These are phyloP conservation scores for Epicauta chinensis DNA, from an alignment of 1,140 invertebrate species.

Conservation along the genomic window DNA sequence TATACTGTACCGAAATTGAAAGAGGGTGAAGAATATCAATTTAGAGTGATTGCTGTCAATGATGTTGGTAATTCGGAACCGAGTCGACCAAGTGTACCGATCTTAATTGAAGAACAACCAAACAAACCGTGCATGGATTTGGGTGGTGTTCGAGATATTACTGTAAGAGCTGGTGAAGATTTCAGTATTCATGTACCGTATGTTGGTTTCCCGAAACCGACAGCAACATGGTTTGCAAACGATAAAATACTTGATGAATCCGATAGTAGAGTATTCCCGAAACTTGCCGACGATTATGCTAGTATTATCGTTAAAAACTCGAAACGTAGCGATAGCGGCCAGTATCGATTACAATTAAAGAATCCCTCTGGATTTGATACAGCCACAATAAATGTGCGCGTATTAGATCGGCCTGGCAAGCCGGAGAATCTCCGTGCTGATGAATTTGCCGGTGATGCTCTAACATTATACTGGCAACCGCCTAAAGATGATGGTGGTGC, in stretches of 20 bases:
- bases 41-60: slow-evolving; percentile 93
- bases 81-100: slow-evolving; percentile 77
- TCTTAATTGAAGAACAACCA: slow-evolving; percentile 89
- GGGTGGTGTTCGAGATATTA: slow-evolving; percentile 88
- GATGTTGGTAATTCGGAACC: slow-evolving; percentile 90
- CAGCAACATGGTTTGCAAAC: slow-evolving; percentile 85
- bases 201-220: slow-evolving; percentile 90
- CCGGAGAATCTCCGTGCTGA: slow-evolving; percentile 84
- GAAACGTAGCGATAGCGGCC: slow-evolving; percentile 83
- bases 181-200: slow-evolving; percentile 95
- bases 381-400: slow-evolving; percentile 87
- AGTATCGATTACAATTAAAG: slow-evolving; percentile 86
- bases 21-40: slow-evolving; percentile 93
- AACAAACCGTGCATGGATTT: slow-evolving; percentile 95
- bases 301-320: slow-evolving; percentile 89
- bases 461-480: slow-evolving; percentile 93
- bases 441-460: slow-evolving; percentile 91
- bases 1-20: slow-evolving; percentile 83
- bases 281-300: slow-evolving; percentile 81
- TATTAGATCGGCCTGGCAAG: slow-evolving; percentile 82
- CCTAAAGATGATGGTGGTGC: slow-evolving; percentile 94
- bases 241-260: slow-evolving; percentile 69
- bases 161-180: slow-evolving; percentile 93
- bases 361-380: slow-evolving; percentile 94
- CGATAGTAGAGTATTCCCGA: slow-evolving; percentile 73